Evolutionary conservation across 2,888 invertebrate species (phyloP), one percentile per base, ranked within the genome.

Genomic region (Diogma glabrata): DNA sequence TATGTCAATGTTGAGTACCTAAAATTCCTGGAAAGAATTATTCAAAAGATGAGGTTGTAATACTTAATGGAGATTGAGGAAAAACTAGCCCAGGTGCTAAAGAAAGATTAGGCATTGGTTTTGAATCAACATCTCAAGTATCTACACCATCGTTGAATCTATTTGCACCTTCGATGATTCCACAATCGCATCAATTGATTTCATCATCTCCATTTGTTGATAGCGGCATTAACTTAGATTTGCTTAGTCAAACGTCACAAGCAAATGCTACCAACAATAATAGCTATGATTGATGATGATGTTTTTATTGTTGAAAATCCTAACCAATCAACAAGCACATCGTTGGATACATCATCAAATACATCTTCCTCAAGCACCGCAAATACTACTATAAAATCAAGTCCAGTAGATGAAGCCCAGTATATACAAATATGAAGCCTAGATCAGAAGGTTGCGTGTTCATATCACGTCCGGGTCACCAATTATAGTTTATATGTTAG

Each of bases 11-110:
- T 63, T 72, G 57, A 69, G 73, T 61, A 69, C 69, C 63, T 69
- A 85, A 89, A 70, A 87, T 92, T 60, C 87, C 90, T 47, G 90
- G 90, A 60, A 92, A 92, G 72, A 91, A 88, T 67, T 92, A 91
- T 72, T 90, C 89, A 63, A 91, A 93, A 69, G 93, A 94, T 67
- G 94, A 95, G 72, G 88, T 93, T 56, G 87, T 93, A 55, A 95
- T 95, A 63, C 78, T 92, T 58, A 94, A 94, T 70, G 88, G 91
- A 55, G 94, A 94, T 72, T 93, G 92, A 49, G 94, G 94, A 64
- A 94, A 94, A 86, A 93, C 93, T 91, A 91, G 84, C 69, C 89
- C 92, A 58, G 93, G 93, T 61, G 91, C 92, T 54, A 92, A 91
- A 75, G 94, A 94, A 75, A 80, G 95, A 63, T 80, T 93, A 61